These are phyloP conservation scores for Palythoa caribaeorum DNA, from an alignment of 92 coral and sea anemone genomes.

Conservation along the genomic window DNA sequence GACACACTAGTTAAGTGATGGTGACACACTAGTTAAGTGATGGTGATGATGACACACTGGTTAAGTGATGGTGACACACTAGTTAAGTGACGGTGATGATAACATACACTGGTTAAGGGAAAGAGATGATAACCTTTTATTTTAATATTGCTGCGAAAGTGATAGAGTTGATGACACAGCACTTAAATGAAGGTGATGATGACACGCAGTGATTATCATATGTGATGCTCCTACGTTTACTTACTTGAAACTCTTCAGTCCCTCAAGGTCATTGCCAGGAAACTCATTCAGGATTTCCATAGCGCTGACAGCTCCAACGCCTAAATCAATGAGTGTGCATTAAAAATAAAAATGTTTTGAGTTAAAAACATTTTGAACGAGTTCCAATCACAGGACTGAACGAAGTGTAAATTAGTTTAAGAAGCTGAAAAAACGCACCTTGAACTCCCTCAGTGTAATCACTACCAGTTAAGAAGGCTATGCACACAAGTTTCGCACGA, in stretches of 20 bases:
- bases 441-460: conserved; percentile 98
- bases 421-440: conserved; percentile 57
- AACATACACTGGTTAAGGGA: too few species aligned
- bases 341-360: background rate
- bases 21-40: too few species aligned
- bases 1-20: too few species aligned
- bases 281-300: conserved; percentile 96
- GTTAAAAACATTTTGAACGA: background rate
- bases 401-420: too few species aligned
- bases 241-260: conserved; percentile 83
- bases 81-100: too few species aligned
- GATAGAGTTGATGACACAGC: too few species aligned
- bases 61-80: too few species aligned
- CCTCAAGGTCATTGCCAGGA: conserved; percentile 82
- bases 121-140: too few species aligned
- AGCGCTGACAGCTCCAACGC: conserved; percentile 93
- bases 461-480: conserved; percentile 96
- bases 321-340: conserved; percentile 36
- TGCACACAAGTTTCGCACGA: conserved; percentile 82
- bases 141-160: too few species aligned
- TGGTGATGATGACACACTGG: too few species aligned
- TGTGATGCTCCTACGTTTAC: background rate
- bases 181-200: too few species aligned
- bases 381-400: background rate
- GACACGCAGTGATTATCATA: too few species aligned